phyloP scores from a whole-genome alignment of 2,797 vertebrate genomes.

The Calcarius lapponicus region DNA sequence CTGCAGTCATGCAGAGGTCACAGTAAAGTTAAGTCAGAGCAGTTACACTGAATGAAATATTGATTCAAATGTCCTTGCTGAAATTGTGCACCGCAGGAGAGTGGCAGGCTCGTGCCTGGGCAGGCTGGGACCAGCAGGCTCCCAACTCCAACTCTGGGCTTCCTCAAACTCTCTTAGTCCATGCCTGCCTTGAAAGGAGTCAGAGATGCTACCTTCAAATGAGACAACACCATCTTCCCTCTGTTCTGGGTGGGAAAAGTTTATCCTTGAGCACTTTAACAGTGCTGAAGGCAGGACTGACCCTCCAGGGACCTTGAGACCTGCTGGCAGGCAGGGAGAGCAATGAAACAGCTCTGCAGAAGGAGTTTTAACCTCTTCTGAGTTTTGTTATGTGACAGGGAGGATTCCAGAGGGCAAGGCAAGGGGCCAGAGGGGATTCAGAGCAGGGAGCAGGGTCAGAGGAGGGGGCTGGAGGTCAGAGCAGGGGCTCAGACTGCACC shows the following conservation, averaged over 20 bases:
- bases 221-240: not conserved
- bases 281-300: not conserved
- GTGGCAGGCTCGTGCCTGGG: not conserved
- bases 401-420: not conserved
- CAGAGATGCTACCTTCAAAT: not conserved
- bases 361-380: not conserved
- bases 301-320: not conserved
- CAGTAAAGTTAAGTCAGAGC: conserved; percentile 2
- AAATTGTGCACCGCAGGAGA: not conserved
- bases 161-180: not conserved
- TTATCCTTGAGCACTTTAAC: not conserved
- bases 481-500: not conserved
- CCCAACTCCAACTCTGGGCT: not conserved
- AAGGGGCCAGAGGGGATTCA: not conserved
- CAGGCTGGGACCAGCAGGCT: not conserved
- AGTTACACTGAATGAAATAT: not conserved
- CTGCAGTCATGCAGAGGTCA: not conserved
- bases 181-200: not conserved
- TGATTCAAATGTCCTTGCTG: not conserved
- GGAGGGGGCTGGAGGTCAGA: not conserved
- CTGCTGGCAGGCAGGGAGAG: not conserved
- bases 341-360: not conserved
- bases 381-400: not conserved
- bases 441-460: not conserved
- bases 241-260: not conserved